Evolutionary conservation across 2,888 invertebrate genomes (phyloP), one percentile per base, ranked within the genome.

Genomic region (Pachycephus smyrnensis): DNA sequence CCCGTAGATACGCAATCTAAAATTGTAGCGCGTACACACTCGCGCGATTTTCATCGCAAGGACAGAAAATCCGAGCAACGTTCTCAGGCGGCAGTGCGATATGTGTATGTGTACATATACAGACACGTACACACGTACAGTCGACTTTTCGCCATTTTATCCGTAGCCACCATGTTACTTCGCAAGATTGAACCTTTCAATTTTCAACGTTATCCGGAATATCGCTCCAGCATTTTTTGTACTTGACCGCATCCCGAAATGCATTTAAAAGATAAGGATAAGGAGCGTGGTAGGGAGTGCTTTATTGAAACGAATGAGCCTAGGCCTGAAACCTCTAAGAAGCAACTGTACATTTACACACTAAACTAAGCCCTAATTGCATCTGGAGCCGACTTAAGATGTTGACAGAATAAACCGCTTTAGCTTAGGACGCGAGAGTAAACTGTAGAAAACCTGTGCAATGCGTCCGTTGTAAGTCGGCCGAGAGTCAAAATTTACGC

Each of bases 91-190:
- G 73, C 75, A 76, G 68, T 76, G 69, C 69, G 73, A 30, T 73
- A 75, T 75, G 35, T 31, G 69, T 68, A 55, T 1, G 40, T 68
- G 36, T 40, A 68, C 69, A 35, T 35, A 32, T 68, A 73, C 37
- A 23, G 31, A 76, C 33, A 69, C 75, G 69, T 30, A 77, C 75
- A 73, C 79, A 32, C 33, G 32, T 69, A 40, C 73, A 71, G 33
- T 73, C 68, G 37, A 40, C 12, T 69, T 32, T 73, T 40, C 73
- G 33, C 55, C 31, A 76, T 76, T 78, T 80, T 75, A 79, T 77
- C 79, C 73, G 75, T 77, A 74, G 78, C 77, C 79, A 75, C 76
- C 75, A 78, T 77, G 77, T 81, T 79, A 79, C 78, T 40, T 75
- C 77, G 73, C 23, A 77, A 79, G 79, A 79, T 80, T 80, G 55